Conservation (phyloP, 92 coral and sea anemone genomes). For the Heteractis magnifica region DNA sequence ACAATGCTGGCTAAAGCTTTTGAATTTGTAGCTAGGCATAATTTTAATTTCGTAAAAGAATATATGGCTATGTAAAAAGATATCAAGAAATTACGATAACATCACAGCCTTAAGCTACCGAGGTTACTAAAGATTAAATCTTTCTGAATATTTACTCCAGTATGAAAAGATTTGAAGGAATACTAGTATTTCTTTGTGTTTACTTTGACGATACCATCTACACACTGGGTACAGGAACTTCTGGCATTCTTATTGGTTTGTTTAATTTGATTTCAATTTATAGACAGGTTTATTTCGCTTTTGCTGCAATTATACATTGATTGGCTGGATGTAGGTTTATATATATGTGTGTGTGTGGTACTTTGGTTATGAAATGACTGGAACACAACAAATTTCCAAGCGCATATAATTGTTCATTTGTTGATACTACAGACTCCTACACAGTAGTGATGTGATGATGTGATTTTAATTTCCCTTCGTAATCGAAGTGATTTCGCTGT, state of each 20-base stretch:
- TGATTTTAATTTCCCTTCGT: constrained; percentile 27
- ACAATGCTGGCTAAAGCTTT: too few species aligned
- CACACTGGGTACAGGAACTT: neutral
- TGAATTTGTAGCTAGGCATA: too few species aligned
- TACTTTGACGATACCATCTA: neutral
- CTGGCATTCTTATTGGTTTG: neutral
- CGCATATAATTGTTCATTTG: neutral
- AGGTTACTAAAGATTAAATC: too few species aligned
- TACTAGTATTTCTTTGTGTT: too few species aligned
- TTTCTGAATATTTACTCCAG: too few species aligned
- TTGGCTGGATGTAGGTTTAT: neutral
- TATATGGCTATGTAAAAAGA: too few species aligned
- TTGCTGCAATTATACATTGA: neutral
- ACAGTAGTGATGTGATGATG: constrained; percentile 10
- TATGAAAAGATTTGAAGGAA: too few species aligned
- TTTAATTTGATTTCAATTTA: neutral
- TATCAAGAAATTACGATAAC: too few species aligned
- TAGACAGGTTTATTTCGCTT: neutral
- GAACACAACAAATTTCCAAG: constrained; percentile 8
- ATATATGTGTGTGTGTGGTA: neutral
- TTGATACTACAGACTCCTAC: neutral
- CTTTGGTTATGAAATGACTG: neutral
- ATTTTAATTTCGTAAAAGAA: too few species aligned
- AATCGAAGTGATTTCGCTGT: constrained; percentile 26
- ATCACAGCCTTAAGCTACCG: too few species aligned